Evolutionary conservation across 2,797 vertebrate genomes (phyloP).

Genomic region (Helarctos malayanus): DNA sequence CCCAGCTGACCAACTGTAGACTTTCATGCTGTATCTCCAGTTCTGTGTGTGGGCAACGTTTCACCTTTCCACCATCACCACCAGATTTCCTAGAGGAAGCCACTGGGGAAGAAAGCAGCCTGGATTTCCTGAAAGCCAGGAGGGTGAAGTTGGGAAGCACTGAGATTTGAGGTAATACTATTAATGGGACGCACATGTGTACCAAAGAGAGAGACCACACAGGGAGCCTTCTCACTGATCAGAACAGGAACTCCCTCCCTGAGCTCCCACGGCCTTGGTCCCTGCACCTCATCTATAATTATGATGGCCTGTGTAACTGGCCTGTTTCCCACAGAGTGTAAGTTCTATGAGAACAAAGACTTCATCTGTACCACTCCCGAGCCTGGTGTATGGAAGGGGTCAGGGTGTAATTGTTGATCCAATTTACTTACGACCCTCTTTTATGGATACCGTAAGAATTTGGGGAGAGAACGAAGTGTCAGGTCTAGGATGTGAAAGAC

Average conservation of each 20-base stretch:
- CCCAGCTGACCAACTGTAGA: not conserved
- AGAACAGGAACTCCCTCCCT: not conserved
- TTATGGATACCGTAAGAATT: not conserved
- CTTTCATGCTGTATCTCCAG: not conserved
- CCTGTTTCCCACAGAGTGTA: not conserved
- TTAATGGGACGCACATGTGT: accelerated
- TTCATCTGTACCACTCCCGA: not conserved
- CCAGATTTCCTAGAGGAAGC: not conserved
- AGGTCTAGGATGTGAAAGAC: not conserved
- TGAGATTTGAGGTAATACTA: not conserved
- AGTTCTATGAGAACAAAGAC: not conserved
- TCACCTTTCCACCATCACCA: not conserved
- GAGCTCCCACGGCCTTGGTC: not conserved
- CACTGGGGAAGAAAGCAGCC: not conserved
- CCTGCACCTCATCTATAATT: not conserved
- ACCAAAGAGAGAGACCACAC: not conserved
- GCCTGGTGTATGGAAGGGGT: accelerated
- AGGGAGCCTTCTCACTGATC: not conserved
- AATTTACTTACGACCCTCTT: not conserved
- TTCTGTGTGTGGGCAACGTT: not conserved
- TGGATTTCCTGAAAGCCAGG: not conserved
- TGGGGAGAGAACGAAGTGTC: not conserved
- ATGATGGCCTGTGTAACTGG: not conserved
- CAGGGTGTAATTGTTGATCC: not conserved
- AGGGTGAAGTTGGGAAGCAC: not conserved